Percentiles rank a stretch among this genome's conserved stretches.
Evolutionary conservation across 1,140 invertebrate genomes (phyloP).

Genomic region (Idris sp.): DNA sequence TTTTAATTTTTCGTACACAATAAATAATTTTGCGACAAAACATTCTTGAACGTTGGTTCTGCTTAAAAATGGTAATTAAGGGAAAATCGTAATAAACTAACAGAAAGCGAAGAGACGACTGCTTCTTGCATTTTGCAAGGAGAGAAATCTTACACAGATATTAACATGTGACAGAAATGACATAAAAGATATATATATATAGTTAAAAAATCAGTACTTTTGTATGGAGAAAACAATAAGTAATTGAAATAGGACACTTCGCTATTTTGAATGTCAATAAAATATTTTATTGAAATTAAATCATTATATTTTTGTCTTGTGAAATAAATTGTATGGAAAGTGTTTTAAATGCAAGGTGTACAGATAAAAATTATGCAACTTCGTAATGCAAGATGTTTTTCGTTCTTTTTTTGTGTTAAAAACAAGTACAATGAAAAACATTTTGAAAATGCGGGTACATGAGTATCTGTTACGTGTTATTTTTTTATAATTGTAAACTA

Average conservation of each 20-base stretch:
- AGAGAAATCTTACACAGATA: slow-evolving; percentile 25
- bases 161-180: slow-evolving; percentile 16
- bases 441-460: no score
- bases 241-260: slow-evolving; percentile 8
- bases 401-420: no score
- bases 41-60: neutral
- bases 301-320: no score
- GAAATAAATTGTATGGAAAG: no score
- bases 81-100: slow-evolving; percentile 37
- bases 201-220: slow-evolving; percentile 10
- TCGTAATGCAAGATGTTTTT: no score
- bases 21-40: neutral
- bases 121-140: slow-evolving; percentile 26
- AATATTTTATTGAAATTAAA: slow-evolving; percentile 7
- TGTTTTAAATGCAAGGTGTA: no score
- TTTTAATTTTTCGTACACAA: no score
- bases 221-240: slow-evolving; percentile 24
- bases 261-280: slow-evolving; percentile 16
- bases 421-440: no score
- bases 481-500: no score
- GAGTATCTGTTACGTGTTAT: no score
- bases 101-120: slow-evolving; percentile 30
- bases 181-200: slow-evolving; percentile 29
- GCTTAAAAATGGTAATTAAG: slow-evolving; percentile 31
- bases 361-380: no score